Conservation (phyloP, 2,113 vertebrate species). For the Oryzias woworae region DNA sequence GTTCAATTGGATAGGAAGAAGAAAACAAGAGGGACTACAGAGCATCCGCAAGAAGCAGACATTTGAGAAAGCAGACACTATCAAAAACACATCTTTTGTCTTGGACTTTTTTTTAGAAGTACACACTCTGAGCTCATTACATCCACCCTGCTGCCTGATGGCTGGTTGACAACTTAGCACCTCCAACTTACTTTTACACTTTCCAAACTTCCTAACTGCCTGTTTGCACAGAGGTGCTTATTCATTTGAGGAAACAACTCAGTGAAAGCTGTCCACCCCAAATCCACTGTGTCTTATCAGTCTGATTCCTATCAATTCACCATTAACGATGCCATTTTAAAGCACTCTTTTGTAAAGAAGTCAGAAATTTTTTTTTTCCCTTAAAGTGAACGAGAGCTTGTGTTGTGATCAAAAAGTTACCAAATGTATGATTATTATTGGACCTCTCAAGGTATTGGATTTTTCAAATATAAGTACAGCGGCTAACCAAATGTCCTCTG, state of each 20-base stretch:
- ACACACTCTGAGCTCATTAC: conserved; percentile 56
- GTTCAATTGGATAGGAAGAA: neutral
- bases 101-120: conserved; percentile 11
- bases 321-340: conserved; percentile 14
- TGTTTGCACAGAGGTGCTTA: conserved; percentile 37
- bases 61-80: conserved; percentile 10
- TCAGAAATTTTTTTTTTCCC: conserved; percentile 10
- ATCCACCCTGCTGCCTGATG: conserved; percentile 58
- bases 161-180: conserved; percentile 72
- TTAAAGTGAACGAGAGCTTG: conserved; percentile 36
- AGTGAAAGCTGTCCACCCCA: conserved; percentile 20
- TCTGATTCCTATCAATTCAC: conserved; percentile 4
- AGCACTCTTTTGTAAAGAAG: conserved; percentile 30
- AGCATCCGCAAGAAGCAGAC: neutral
- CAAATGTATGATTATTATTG: no score
- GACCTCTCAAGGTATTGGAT: no score
- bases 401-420: conserved; percentile 52
- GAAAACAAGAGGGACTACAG: conserved; percentile 8
- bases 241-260: conserved; percentile 41
- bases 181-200: conserved; percentile 65
- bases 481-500: no score
- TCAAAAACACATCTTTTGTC: conserved; percentile 22
- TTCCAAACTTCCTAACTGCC: conserved; percentile 60
- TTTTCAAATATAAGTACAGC: no score
- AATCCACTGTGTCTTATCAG: conserved; percentile 44